Base-by-base conservation (phyloP, 2,797 vertebrate genomes). In the Pipistrellus pygmaeus region DNA sequence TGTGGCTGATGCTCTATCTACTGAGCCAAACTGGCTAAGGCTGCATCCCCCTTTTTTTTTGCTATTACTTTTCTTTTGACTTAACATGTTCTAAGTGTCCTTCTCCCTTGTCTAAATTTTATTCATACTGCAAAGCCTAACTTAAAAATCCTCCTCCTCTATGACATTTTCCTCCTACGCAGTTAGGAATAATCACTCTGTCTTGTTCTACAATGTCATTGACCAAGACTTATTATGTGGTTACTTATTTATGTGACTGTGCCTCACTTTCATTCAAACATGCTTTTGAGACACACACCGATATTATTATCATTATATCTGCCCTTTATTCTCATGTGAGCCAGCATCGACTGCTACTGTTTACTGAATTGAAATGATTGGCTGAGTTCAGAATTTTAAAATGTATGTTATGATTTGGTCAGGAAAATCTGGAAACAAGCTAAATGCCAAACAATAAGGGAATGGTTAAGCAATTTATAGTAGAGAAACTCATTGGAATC, bases 21-120 rank as follows among this genome's bases (percentile, higher is more conserved):
- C 27, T 30, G 27, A 30, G 27, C 13, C 27, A 62, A 62, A 62
- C 60, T 1, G 0, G 27, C 60, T 62, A 62, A 62, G 60, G 60
- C 13, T 62, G 30, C 12, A 62, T 62, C 27, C 27, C 11, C 6
- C 85, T 83, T 80, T 48, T 80, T 48, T 57, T 83, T 93, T 27
- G 35, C 44, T 80, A 17, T 38, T 77, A 38, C 66, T 87, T 82
- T 92, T 78, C 48, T 80, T 89, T 91, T 51, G 17, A 23, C 66
- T 73, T 68, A 88, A 85, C 88, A 77, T 18, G 3, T 18, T 51
- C 15, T 73, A 23, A 35, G 76, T 3, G 32, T 91, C n/a, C 55
- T 68, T 77, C 73, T 46, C 10, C 25, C n/a, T 82, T 73, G 32
- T 38, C 18, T 76, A 83, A 15, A 46, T 88, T 85, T 82, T 51